These are phyloP conservation scores for Cephus pygmeus DNA, from an alignment of 2,888 invertebrate genomes.

Conservation along the genomic window DNA sequence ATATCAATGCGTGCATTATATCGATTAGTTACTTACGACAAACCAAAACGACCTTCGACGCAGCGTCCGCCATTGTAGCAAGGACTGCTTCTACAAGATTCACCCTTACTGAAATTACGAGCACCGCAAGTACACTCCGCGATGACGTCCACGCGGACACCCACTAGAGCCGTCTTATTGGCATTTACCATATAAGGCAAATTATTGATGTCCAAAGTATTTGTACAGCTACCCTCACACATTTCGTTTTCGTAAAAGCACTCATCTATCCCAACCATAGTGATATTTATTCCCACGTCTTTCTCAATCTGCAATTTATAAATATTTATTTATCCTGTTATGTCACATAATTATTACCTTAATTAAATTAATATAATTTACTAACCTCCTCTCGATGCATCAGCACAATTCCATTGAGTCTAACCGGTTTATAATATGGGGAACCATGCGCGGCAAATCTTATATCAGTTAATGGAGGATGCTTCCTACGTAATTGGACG, in stretches of 20 bases:
- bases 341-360: not conserved
- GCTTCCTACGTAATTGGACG: constrained; percentile 87
- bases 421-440: constrained; percentile 93
- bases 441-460: constrained; percentile 96
- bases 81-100: constrained; percentile 88
- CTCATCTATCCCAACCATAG: constrained; percentile 98
- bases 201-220: constrained; percentile 88
- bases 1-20: not conserved
- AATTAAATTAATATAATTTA: not conserved
- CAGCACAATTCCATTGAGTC: constrained; percentile 92
- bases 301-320: constrained; percentile 77
- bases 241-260: constrained; percentile 94
- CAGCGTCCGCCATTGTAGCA: constrained; percentile 98
- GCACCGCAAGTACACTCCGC: constrained; percentile 95
- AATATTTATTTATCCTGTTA: not conserved
- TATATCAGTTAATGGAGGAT: constrained; percentile 91
- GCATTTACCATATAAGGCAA: constrained; percentile 96
- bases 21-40: constrained; percentile 65
- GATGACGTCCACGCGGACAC: constrained; percentile 91
- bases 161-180: constrained; percentile 96
- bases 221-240: constrained; percentile 97
- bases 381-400: constrained; percentile 87
- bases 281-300: constrained; percentile 94
- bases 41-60: constrained; percentile 88
- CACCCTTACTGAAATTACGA: constrained; percentile 89